Evolutionary conservation across 2,797 vertebrate genomes (phyloP), one percentile per base, ranked within the genome.

Genomic region (Sebastes kiyomatsui): DNA sequence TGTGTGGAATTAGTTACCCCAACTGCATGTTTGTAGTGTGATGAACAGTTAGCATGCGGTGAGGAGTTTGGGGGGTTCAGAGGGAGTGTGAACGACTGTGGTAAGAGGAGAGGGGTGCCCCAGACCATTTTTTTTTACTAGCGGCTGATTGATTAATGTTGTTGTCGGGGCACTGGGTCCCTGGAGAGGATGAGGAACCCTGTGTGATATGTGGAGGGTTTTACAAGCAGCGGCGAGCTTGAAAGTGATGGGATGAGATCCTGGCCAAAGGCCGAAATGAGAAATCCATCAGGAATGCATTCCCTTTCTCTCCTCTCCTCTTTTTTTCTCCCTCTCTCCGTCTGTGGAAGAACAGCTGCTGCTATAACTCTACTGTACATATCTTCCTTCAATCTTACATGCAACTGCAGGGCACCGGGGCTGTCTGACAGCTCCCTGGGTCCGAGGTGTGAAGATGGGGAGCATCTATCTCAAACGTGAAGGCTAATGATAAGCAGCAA

Each of bases 251-350:
- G 96, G 97, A 98, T 97, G 93, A 93, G 79, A 88, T 90, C 90
- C 84, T 92, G 95, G 96, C 97, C 97, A 97, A 97, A 94, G 95
- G 90, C 92, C 80, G 94, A 96, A 91, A 96, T 97, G 97, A 97
- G 97, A 96, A 97, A 98, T 96, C 95, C 88, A 95, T 92, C 95
- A 97, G 97, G 97, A 99, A 98, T 97, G 97, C 86, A 92, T 92
- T 92, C 86, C 75, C 89, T 90, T 90, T 91, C 87, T 85, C 85
- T 90, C 82, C 76, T 89, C 85, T 85, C 62, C 59, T 85, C 69
- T 72, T 83, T 88, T 80, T 72, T 32, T 33, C 83, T 72, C 83
- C 59, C 76, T 79, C 80, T 79, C 88, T 85, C 80, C 33, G 54
- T 90, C 85, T 92, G 82, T 91, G 85, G 84, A 79, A 89, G 94